These are phyloP conservation scores for Thymelicus sylvestris DNA, from an alignment of 2,888 invertebrate species.

Conservation along the genomic window DNA sequence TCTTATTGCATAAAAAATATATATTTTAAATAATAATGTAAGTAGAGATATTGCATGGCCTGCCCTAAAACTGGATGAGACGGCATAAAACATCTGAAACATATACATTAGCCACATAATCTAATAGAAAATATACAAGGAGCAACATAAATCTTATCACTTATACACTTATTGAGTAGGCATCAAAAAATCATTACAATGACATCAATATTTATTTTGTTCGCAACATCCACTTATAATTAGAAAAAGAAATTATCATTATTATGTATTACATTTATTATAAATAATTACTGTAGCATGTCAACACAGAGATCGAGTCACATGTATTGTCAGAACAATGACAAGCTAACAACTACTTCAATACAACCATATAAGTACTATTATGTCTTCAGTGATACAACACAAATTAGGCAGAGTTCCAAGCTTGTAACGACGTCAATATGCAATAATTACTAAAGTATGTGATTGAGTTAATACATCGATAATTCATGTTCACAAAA, in stretches of 20 bases:
- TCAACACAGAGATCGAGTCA: slow-evolving; percentile 21
- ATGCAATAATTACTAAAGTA: slow-evolving; percentile 52
- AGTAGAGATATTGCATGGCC: slow-evolving; percentile 44
- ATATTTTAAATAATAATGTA: slow-evolving; percentile 38
- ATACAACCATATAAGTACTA: not conserved
- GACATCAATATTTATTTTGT: slow-evolving; percentile 34
- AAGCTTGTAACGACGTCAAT: slow-evolving; percentile 52
- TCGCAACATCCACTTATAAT: slow-evolving; percentile 38
- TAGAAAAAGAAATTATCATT: slow-evolving; percentile 37
- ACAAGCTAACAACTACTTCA: slow-evolving; percentile 35
- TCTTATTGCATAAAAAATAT: slow-evolving; percentile 37
- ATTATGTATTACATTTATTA: slow-evolving; percentile 20
- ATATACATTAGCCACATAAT: slow-evolving; percentile 41
- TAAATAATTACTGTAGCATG: slow-evolving; percentile 23
- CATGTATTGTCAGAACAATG: slow-evolving; percentile 21
- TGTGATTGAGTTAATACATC: slow-evolving; percentile 50
- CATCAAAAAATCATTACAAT: slow-evolving; percentile 36
- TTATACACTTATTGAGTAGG: slow-evolving; percentile 37
- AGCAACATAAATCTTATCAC: slow-evolving; percentile 39
- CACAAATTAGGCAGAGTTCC: slow-evolving; percentile 38
- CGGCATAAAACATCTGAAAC: slow-evolving; percentile 37
- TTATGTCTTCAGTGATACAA: slow-evolving; percentile 3
- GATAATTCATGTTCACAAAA: slow-evolving; percentile 61
- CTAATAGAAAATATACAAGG: slow-evolving; percentile 43
- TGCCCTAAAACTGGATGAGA: slow-evolving; percentile 43